These are phyloP conservation scores for Dynastes maya DNA, from an alignment of 2,888 invertebrate genomes.

Conservation along the genomic window DNA sequence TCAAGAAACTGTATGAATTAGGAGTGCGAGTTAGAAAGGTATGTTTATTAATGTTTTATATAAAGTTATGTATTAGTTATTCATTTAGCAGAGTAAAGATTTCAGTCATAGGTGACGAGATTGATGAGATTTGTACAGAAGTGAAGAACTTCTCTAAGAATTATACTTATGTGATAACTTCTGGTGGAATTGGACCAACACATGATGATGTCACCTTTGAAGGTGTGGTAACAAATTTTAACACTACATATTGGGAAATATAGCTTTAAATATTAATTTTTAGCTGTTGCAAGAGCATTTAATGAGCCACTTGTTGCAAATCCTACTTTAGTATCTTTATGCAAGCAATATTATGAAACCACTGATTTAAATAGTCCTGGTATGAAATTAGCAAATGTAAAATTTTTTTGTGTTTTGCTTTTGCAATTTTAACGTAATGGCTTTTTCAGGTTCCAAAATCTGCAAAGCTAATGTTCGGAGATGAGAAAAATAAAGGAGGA, in stretches of 20 bases:
- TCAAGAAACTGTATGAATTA: conserved; percentile 74
- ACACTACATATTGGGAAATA: background rate
- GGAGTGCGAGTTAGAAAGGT: conserved; percentile 78
- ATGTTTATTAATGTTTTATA: conserved; percentile 21
- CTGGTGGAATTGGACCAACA: conserved; percentile 85
- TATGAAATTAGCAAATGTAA: conserved; percentile 68
- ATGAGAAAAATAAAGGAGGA: conserved; percentile 55
- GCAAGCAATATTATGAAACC: conserved; percentile 69
- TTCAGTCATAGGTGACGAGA: conserved; percentile 78
- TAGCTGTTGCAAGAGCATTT: conserved; percentile 74
- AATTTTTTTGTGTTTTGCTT: conserved; percentile 21
- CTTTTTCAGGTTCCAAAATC: conserved; percentile 72
- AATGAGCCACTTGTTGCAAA: conserved; percentile 69
- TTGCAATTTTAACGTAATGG: background rate
- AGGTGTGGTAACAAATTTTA: conserved; percentile 67
- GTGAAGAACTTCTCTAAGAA: conserved; percentile 75
- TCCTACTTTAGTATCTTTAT: conserved; percentile 70
- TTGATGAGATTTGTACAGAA: conserved; percentile 77
- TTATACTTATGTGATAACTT: conserved; percentile 80
- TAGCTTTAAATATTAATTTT: background rate
- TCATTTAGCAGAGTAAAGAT: conserved; percentile 68
- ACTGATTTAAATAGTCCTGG: conserved; percentile 67
- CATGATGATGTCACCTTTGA: conserved; percentile 85
- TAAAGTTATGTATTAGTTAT: conserved; percentile 33
- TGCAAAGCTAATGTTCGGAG: conserved; percentile 69